These are phyloP conservation scores for Myzus persicae DNA, from an alignment of 1,140 invertebrate species.

Conservation along the genomic window DNA sequence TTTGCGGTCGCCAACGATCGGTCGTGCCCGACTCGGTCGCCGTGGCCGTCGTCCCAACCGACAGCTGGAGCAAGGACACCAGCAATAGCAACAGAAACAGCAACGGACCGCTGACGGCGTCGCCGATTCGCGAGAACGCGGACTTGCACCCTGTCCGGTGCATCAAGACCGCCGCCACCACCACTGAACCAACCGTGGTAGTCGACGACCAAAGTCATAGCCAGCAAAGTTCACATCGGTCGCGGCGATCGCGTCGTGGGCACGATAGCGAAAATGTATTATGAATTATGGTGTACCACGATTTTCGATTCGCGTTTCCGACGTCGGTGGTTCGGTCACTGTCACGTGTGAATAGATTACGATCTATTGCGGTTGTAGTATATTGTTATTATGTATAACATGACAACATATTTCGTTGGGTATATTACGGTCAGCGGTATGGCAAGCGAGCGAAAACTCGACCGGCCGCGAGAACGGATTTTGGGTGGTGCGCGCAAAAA, in stretches of 20 bases:
- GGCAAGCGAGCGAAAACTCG: neutral
- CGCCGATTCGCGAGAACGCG: neutral
- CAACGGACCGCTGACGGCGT: neutral
- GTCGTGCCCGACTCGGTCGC: neutral
- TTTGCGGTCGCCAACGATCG: constrained; percentile 7
- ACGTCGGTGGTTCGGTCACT: neutral
- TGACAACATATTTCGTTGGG: too few species aligned
- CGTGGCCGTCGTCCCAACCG: neutral
- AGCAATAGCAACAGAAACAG: neutral
- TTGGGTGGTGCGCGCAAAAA: too few species aligned
- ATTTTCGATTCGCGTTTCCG: neutral
- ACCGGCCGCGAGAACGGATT: neutral
- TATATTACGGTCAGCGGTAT: neutral
- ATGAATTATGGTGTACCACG: neutral
- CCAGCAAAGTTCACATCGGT: neutral
- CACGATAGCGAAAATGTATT: neutral
- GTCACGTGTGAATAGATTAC: neutral
- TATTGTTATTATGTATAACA: too few species aligned
- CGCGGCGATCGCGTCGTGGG: neutral
- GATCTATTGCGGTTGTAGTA: neutral
- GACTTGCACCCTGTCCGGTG: neutral
- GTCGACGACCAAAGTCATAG: neutral
- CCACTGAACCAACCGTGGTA: neutral
- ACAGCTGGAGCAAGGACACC: neutral
- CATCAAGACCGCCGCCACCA: neutral